phyloP scores from a whole-genome alignment of 2,113 vertebrate species.

The Bubo scandiacus region DNA sequence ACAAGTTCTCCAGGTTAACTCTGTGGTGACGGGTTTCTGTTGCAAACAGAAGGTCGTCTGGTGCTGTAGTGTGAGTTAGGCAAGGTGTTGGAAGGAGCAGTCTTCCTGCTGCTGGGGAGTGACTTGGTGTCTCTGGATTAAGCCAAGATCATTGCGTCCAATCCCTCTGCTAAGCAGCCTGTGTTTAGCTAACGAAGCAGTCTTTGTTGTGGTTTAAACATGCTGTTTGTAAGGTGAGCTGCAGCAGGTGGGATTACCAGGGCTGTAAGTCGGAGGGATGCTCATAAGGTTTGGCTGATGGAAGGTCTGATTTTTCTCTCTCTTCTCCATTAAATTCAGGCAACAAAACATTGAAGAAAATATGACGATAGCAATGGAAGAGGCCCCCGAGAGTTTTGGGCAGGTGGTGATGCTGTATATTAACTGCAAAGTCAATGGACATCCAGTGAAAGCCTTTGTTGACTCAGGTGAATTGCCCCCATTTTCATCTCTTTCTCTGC shows the following conservation, averaged over 20 bases:
- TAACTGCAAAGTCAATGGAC: conserved; percentile 98
- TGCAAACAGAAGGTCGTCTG: background rate
- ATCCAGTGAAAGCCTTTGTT: conserved; percentile 98
- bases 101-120: background rate
- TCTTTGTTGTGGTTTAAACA: background rate
- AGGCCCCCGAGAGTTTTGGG: conserved; percentile 97
- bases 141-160: background rate
- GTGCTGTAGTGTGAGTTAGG: background rate
- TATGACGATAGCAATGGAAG: conserved; percentile 99
- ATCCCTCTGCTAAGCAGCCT: background rate
- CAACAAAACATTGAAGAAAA: conserved; percentile 99
- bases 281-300: background rate
- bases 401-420: conserved; percentile 99
- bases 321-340: conserved; percentile 70
- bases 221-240: background rate
- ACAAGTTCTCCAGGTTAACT: background rate
- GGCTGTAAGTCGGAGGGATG: background rate
- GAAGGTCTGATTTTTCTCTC: background rate
- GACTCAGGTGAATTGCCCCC: conserved; percentile 85
- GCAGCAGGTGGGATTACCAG: background rate
- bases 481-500: background rate
- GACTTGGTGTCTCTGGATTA: background rate
- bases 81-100: background rate
- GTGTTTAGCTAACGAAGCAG: background rate
- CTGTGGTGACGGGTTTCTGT: background rate